A percentile compares a stretch with the other conserved stretches of the same genome.
Evolutionary conservation across 2,888 invertebrate species (phyloP).

Genomic region (Sialis lutaria): DNA sequence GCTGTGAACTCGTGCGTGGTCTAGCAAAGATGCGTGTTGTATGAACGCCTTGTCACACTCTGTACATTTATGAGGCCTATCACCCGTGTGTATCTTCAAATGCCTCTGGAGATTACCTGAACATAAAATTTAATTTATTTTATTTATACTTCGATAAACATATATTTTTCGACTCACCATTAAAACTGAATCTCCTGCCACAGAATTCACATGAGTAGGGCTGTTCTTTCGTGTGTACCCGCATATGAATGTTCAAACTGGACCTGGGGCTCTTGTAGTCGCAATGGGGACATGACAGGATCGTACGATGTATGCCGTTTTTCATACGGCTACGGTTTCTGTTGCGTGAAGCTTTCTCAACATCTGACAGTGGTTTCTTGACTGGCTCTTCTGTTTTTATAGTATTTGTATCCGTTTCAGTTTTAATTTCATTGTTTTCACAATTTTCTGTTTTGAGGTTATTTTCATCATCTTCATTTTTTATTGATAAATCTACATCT

Average conservation of each 20-base stretch:
- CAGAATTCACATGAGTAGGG: slow-evolving; percentile 5
- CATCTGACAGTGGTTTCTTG: background rate
- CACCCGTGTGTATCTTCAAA: slow-evolving; percentile 1
- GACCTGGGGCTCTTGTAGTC: background rate
- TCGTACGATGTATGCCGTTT: too few relatives aligned
- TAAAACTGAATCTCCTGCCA: slow-evolving; percentile 1
- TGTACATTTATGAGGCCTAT: background rate
- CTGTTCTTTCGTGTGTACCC: background rate
- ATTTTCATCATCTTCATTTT: background rate
- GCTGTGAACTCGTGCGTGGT: background rate
- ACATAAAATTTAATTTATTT: too few relatives aligned
- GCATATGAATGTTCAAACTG: background rate
- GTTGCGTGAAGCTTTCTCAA: background rate
- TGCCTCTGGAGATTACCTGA: slow-evolving; percentile 5
- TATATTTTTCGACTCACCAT: background rate
- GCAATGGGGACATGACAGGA: too few relatives aligned
- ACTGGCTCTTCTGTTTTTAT: background rate
- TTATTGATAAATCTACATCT: background rate
- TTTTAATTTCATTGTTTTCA: background rate
- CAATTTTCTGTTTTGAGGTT: background rate
- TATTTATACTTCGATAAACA: too few relatives aligned
- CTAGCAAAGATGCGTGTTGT: background rate
- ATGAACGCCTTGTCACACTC: background rate
- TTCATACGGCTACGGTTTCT: too few relatives aligned
- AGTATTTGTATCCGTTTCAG: background rate